Conservation (phyloP, 2,888 invertebrate species). For the Tetragonisca angustula region DNA sequence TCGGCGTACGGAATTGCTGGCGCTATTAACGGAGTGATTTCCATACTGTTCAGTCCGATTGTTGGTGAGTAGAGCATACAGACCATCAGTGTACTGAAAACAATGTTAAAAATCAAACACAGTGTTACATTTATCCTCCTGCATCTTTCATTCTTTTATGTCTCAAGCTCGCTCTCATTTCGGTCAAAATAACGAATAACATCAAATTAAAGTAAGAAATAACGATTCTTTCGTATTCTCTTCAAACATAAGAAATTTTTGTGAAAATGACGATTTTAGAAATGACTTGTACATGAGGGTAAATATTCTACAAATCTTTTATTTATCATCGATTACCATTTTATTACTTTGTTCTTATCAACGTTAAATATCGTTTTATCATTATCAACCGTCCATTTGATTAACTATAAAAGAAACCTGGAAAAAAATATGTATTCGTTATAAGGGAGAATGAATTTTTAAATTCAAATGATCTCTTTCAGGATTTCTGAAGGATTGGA, state of each 20-base stretch:
- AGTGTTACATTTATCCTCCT: background rate
- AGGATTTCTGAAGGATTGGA: conserved; percentile 87
- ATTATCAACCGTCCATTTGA: no score
- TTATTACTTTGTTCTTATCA: no score
- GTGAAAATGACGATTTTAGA: background rate
- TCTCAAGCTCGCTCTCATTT: background rate
- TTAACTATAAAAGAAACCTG: background rate
- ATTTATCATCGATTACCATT: background rate
- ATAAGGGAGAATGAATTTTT: background rate
- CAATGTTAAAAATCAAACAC: background rate
- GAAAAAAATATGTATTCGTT: background rate
- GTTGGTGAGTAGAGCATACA: conserved; percentile 85
- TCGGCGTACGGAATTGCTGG: conserved; percentile 90
- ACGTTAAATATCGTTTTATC: no score
- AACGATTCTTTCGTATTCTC: background rate
- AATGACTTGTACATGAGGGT: no score
- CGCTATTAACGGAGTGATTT: conserved; percentile 89
- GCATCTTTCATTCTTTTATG: background rate
- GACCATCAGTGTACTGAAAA: background rate
- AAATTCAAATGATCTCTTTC: conserved; percentile 75
- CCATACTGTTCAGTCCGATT: conserved; percentile 88
- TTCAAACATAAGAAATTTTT: background rate
- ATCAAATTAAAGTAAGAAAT: background rate
- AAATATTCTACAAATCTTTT: background rate
- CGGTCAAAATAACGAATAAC: background rate